Conservation (phyloP, 1,140 invertebrate genomes). For the Musca domestica region DNA sequence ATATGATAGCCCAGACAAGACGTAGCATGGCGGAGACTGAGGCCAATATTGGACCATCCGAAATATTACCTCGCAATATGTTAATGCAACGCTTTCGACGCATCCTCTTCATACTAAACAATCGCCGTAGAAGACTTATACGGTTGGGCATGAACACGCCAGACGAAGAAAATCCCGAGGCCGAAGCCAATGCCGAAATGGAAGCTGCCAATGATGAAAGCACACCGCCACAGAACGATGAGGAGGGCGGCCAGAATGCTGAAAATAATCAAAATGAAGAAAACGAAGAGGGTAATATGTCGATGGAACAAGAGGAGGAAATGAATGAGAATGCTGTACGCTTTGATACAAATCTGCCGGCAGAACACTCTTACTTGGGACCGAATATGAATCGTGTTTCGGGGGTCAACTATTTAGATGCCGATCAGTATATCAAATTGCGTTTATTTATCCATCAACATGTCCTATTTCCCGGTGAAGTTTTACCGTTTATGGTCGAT, state of each 20-base stretch:
- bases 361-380: slow-evolving; percentile 51
- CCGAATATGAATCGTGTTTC: slow-evolving; percentile 42
- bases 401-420: slow-evolving; percentile 46
- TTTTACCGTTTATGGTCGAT: slow-evolving; percentile 65
- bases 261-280: neutral
- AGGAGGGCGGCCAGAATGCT: neutral
- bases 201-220: neutral
- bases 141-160: neutral
- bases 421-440: slow-evolving; percentile 53
- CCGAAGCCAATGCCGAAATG: slow-evolving; percentile 17
- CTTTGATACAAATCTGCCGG: slow-evolving; percentile 50
- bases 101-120: slow-evolving; percentile 13
- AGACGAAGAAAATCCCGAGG: neutral
- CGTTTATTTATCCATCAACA: slow-evolving; percentile 63
- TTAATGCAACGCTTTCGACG: slow-evolving; percentile 18
- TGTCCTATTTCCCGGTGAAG: slow-evolving; percentile 71
- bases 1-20: slow-evolving; percentile 15
- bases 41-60: slow-evolving; percentile 6
- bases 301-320: slow-evolving; percentile 4
- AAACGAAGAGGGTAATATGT: neutral
- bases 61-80: neutral
- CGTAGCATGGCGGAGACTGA: slow-evolving; percentile 11
- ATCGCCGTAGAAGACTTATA: slow-evolving; percentile 3
- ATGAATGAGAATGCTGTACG: slow-evolving; percentile 30
- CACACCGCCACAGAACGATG: neutral